Percentiles rank a stretch among this genome's conserved stretches.
These are phyloP conservation scores for Chauna torquata DNA, from an alignment of 2,113 vertebrate genomes.

Conservation along the genomic window DNA sequence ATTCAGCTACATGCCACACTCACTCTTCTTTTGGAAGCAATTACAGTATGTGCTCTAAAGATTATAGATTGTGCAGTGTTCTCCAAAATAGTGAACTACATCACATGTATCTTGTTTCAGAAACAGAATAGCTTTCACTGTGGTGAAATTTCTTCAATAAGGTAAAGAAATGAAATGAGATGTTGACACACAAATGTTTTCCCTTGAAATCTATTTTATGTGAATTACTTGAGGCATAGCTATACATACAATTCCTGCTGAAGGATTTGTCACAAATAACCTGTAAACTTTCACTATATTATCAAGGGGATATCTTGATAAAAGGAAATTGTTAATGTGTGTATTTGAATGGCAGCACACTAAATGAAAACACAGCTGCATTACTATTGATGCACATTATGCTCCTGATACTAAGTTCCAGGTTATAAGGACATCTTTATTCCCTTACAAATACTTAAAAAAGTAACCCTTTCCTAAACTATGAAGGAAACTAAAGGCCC, in stretches of 20 bases:
- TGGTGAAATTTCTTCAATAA: not conserved
- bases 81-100: not conserved
- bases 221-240: not conserved
- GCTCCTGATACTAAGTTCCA: not conserved
- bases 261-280: conserved; percentile 9
- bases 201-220: conserved; percentile 24
- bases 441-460: not conserved
- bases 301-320: not conserved
- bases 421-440: not conserved
- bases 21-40: not conserved
- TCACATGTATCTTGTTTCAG: not conserved
- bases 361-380: not conserved
- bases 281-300: not conserved
- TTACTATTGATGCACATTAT: not conserved
- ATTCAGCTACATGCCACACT: not conserved
- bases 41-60: not conserved
- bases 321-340: not conserved
- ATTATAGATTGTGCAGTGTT: not conserved
- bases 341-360: not conserved
- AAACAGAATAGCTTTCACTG: not conserved
- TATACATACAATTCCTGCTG: not conserved
- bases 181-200: not conserved
- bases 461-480: not conserved
- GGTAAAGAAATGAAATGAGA: not conserved
- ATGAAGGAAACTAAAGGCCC: not conserved